Evolutionary conservation across 1,140 invertebrate genomes (phyloP), one percentile per base, ranked within the genome.

Genomic region (Cardiocondyla obscurior): DNA sequence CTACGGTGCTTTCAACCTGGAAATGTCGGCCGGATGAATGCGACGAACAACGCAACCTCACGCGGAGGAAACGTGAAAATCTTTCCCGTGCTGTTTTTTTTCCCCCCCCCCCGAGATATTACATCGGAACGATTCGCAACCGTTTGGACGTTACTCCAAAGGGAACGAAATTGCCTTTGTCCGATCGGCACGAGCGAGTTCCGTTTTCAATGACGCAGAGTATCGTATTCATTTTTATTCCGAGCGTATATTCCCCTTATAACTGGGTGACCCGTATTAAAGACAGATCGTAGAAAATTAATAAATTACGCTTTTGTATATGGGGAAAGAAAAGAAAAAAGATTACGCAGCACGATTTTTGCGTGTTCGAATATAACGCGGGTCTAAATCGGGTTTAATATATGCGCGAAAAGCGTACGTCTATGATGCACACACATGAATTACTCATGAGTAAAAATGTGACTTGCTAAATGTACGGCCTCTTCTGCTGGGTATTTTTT

Each of bases 391-490:
- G 0, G 30, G 3, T 36, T 69, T 69, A 67, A 69, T 42, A 3
- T 19, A 79, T 30, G 74, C 33, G 28, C 12, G 33, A 53, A 76
- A 64, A 76, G 25, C 12, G 64, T 62, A 44, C n/a, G 62, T 14
- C n/a, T 58, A 58, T 73, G 19, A 76, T 77, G 10, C 10, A 30
- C 16, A 30, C 16, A 25, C 44, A 22, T 51, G 74, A 79, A 79
- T 79, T 53, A 79, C 65, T 79, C 49, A 79, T 69, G 42, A 69
- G 46, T 12, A 12, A 42, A 79, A 55, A 69, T 79, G n/a, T 67
- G 60, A 77, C 44, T 51, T 67, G 74, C 33, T 53, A 69, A 79
- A 79, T 69, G 36, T 33, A 53, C 8, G 6, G 44, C 30, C 14
- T 77, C 60, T 64, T 62, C 7, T 42, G 5, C 25, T 28, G 19